These are phyloP conservation scores for Echinarachnius parma DNA, from an alignment of 53 echinoderm and acorn worm species.

Conservation along the genomic window DNA sequence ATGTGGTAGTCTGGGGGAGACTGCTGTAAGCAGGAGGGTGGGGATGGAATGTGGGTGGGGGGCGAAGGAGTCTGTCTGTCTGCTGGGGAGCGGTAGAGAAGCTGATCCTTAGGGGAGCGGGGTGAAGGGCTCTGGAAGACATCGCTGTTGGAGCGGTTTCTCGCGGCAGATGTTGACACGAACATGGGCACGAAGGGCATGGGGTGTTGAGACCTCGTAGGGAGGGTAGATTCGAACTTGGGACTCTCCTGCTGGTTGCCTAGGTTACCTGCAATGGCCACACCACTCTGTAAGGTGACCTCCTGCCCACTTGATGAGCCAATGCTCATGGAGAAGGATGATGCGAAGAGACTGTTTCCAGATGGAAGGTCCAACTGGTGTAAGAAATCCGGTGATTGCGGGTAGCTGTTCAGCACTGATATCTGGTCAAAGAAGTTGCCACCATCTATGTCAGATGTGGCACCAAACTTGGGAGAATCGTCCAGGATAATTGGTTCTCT, in stretches of 20 bases:
- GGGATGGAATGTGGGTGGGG: conserved; percentile 60
- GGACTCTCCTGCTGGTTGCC: not conserved
- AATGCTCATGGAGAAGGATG: conserved; percentile 19
- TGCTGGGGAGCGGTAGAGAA: conserved; percentile 28
- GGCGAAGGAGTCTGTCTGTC: conserved; percentile 84
- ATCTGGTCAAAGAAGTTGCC: conserved; percentile 19
- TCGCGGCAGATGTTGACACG: conserved; percentile 15
- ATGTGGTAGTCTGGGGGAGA: conserved; percentile 29
- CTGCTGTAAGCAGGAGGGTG: conserved; percentile 34
- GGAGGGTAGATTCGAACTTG: not conserved
- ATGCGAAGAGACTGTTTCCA: conserved; percentile 24
- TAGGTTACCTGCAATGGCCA: not conserved
- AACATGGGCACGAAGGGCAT: conserved; percentile 42
- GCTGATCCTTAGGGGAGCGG: conserved; percentile 2
- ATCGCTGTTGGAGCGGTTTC: conserved; percentile 32
- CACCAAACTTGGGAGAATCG: conserved; percentile 36
- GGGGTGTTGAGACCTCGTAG: not conserved
- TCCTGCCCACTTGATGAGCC: not conserved
- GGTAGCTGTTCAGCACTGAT: conserved; percentile 17
- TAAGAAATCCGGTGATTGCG: conserved; percentile 26
- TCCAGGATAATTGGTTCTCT: not conserved
- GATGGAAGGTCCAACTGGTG: conserved; percentile 26
- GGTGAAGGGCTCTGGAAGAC: conserved; percentile 47
- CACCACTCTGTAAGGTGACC: not conserved
- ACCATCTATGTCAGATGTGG: not conserved